These are phyloP conservation scores for Geopemphigus sp. DNA, from an alignment of 1,140 invertebrate species.

Conservation along the genomic window DNA sequence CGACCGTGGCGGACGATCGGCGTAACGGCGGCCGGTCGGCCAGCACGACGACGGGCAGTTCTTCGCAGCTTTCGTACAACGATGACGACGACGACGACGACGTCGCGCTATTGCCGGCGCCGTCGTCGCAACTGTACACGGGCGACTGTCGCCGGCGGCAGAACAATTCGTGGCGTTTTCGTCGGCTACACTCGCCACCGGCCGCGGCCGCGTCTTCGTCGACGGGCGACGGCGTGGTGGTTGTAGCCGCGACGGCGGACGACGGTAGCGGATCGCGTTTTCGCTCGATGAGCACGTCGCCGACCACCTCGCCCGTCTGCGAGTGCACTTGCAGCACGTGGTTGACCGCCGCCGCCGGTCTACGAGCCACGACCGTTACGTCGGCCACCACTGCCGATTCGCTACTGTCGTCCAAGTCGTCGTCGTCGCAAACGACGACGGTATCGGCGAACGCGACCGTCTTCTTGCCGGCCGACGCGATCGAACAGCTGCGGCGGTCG, in stretches of 20 bases:
- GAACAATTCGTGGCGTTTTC: constrained; percentile 25
- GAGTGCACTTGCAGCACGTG: constrained; percentile 38
- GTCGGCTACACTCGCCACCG: background rate
- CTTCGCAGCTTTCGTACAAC: constrained; percentile 34
- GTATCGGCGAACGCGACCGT: constrained; percentile 35
- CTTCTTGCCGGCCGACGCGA: constrained; percentile 17
- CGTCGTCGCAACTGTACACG: constrained; percentile 34
- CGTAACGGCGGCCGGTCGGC: background rate
- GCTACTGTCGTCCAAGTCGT: background rate
- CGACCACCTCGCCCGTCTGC: constrained; percentile 39
- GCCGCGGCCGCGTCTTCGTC: background rate
- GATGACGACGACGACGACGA: background rate
- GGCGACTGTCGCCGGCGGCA: constrained; percentile 38
- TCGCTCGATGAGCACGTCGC: constrained; percentile 33
- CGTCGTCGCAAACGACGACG: constrained; percentile 7
- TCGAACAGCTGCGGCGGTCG: constrained; percentile 1
- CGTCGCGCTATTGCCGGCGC: background rate
- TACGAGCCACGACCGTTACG: background rate
- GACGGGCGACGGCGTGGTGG: background rate
- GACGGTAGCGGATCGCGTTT: background rate
- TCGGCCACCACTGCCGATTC: background rate
- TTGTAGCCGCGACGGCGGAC: background rate
- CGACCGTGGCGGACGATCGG: background rate
- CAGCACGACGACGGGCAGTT: constrained; percentile 1
- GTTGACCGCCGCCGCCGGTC: background rate